Evolutionary conservation across 2,888 invertebrate genomes (phyloP).

Genomic region (Alsophila aescularia): DNA sequence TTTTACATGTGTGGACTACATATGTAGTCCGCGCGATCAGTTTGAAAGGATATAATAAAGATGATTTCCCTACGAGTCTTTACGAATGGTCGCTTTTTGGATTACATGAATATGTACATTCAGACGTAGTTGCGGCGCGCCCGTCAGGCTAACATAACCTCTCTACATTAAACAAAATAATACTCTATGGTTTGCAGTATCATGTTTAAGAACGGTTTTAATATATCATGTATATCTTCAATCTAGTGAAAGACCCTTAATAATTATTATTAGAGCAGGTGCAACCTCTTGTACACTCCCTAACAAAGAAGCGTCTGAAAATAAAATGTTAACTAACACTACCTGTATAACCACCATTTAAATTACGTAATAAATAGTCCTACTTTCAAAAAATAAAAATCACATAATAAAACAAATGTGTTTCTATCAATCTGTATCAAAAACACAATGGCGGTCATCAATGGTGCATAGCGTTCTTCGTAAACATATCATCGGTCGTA

Average conservation of each 20-base stretch:
- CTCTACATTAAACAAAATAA: too few species aligned
- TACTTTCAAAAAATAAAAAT: conserved; percentile 30
- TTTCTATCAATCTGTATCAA: conserved; percentile 37
- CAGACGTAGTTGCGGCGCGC: too few species aligned
- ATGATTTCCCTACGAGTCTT: too few species aligned
- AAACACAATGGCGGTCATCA: conserved; percentile 32
- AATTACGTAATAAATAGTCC: conserved; percentile 18
- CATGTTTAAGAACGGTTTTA: too few species aligned
- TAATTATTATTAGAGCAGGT: neutral
- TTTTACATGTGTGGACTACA: too few species aligned
- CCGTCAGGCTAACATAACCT: too few species aligned
- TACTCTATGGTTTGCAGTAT: too few species aligned
- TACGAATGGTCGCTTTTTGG: too few species aligned
- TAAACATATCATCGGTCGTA: conserved; percentile 18
- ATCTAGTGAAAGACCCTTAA: neutral
- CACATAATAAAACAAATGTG: conserved; percentile 28
- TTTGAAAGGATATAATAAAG: too few species aligned
- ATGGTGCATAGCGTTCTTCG: conserved; percentile 25
- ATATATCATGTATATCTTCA: too few species aligned
- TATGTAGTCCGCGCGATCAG: too few species aligned
- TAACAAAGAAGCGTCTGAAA: neutral
- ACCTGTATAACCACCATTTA: conserved; percentile 13
- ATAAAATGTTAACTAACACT: neutral
- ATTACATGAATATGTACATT: too few species aligned
- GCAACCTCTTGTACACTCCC: neutral